phyloP scores from a whole-genome alignment of 64 coral and sea anemone species.

The Acropora tenuis region DNA sequence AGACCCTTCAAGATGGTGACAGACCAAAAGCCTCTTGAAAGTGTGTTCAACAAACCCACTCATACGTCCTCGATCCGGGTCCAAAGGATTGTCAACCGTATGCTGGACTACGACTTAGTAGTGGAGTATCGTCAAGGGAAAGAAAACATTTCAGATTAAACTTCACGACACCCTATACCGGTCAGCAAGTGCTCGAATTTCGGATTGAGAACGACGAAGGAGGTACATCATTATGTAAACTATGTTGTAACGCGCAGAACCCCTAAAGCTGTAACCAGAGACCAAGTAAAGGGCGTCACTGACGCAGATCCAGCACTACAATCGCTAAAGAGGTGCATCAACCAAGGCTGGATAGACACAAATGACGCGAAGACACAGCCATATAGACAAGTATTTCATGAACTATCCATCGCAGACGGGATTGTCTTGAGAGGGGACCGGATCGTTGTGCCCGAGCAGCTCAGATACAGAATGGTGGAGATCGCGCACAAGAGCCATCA shows the following conservation, averaged over 20 bases:
- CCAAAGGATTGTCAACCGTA: not conserved
- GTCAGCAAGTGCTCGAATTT: not conserved
- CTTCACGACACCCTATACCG: not conserved
- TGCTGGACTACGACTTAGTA: not conserved
- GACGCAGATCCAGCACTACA: not conserved
- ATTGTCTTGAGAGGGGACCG: too few relatives aligned
- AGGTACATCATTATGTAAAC: not conserved
- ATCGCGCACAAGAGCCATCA: conserved; percentile 2
- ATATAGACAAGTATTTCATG: too few relatives aligned
- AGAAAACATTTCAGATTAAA: not conserved
- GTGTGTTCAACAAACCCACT: not conserved
- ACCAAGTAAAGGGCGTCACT: not conserved
- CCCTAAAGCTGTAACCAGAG: not conserved
- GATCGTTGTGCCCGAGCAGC: not conserved
- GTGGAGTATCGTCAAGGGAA: not conserved
- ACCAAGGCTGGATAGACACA: not conserved
- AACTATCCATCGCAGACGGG: too few relatives aligned
- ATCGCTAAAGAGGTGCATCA: not conserved
- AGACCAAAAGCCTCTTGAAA: too few relatives aligned
- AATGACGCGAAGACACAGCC: too few relatives aligned
- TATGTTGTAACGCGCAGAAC: not conserved
- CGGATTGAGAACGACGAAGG: not conserved
- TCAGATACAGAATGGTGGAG: conserved; percentile 9
- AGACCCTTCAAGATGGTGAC: too few relatives aligned
- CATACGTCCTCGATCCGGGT: not conserved